These are phyloP conservation scores for Acronicta aceris DNA, from an alignment of 2,888 invertebrate species.

Conservation along the genomic window DNA sequence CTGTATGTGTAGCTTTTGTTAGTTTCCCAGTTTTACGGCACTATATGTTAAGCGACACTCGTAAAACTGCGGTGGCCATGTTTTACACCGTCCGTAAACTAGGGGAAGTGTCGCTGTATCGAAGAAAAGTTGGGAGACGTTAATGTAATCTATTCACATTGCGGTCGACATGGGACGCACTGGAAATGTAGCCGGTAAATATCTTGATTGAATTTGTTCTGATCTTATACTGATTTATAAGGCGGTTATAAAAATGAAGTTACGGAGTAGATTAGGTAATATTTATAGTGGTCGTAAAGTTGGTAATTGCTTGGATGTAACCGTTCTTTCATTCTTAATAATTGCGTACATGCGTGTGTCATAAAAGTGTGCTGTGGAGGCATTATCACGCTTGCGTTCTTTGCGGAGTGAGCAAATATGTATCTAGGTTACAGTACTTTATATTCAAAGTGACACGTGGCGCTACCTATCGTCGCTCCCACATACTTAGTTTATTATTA, in stretches of 20 bases:
- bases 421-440: slow-evolving; percentile 53
- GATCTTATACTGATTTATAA: slow-evolving; percentile 34
- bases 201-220: slow-evolving; percentile 59
- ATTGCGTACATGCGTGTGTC: slow-evolving; percentile 37
- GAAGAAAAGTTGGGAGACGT: slow-evolving; percentile 70
- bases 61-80: slow-evolving; percentile 81
- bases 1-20: slow-evolving; percentile 73
- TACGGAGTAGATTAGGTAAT: slow-evolving; percentile 7
- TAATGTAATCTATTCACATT: slow-evolving; percentile 71
- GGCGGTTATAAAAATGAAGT: slow-evolving; percentile 22
- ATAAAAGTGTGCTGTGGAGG: slow-evolving; percentile 38
- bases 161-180: slow-evolving; percentile 60
- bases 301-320: slow-evolving; percentile 10
- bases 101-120: slow-evolving; percentile 72
- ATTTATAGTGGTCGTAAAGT: slow-evolving; percentile 23
- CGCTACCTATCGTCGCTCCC: slow-evolving; percentile 47
- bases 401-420: slow-evolving; percentile 47
- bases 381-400: slow-evolving; percentile 53
- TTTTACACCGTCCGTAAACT: slow-evolving; percentile 83
- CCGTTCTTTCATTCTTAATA: slow-evolving; percentile 13
- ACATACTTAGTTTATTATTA: slow-evolving; percentile 54
- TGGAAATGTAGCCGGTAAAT: slow-evolving; percentile 67
- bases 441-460: slow-evolving; percentile 54
- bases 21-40: slow-evolving; percentile 78
- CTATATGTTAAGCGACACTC: slow-evolving; percentile 84